phyloP scores from a whole-genome alignment of 2,888 invertebrate genomes.

The Mesochorus sp. region DNA sequence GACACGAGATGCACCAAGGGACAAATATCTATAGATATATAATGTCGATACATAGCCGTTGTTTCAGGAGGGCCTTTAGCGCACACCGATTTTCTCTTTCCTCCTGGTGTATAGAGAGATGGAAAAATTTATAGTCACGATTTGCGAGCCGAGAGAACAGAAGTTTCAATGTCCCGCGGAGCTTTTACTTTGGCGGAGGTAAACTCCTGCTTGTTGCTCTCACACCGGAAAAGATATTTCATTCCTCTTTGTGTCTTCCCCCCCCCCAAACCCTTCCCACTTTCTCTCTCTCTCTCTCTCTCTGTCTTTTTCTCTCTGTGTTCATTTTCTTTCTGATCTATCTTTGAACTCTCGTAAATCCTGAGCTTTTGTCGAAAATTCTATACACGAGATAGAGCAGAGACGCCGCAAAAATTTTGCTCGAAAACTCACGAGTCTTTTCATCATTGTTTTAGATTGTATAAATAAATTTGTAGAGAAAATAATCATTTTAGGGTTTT shows the following conservation, averaged over 20 bases:
- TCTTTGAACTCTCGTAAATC: slow-evolving; percentile 31
- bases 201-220: slow-evolving; percentile 1
- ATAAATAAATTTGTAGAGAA: no score
- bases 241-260: slow-evolving; percentile 40
- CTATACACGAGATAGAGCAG: no score
- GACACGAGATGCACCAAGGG: not conserved
- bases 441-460: no score
- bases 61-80: slow-evolving; percentile 31
- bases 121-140: slow-evolving; percentile 61
- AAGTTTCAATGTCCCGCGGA: slow-evolving; percentile 48
- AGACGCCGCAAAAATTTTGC: slow-evolving; percentile 34
- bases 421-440: no score
- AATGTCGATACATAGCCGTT: no score
- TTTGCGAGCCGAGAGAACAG: slow-evolving; percentile 60
- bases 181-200: slow-evolving; percentile 9
- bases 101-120: slow-evolving; percentile 9
- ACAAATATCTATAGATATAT: not conserved
- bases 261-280: slow-evolving; percentile 24
- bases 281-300: slow-evolving; percentile 5
- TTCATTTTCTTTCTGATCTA: slow-evolving; percentile 31
- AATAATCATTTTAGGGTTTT: no score
- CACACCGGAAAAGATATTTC: slow-evolving; percentile 36
- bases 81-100: slow-evolving; percentile 19
- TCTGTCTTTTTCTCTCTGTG: slow-evolving; percentile 23
- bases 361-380: not conserved